These are phyloP conservation scores for Philotrypesis tridentata DNA, from an alignment of 1,140 invertebrate species.

Conservation along the genomic window DNA sequence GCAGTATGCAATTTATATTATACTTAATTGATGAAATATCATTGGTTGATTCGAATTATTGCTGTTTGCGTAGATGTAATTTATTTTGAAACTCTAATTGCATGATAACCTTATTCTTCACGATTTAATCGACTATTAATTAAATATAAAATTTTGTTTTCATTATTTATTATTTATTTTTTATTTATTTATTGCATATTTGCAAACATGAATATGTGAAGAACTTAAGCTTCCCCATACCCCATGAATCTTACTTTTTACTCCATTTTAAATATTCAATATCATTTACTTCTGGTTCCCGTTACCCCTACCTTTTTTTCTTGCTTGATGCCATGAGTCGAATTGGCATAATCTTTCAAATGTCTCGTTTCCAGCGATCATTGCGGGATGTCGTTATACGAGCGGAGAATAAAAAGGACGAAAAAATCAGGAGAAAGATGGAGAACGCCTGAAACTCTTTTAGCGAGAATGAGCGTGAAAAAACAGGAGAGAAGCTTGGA, in stretches of 20 bases:
- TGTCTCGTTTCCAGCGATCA: constrained; percentile 69
- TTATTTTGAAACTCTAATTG: no score
- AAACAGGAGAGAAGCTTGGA: constrained; percentile 17
- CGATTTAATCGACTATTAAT: no score
- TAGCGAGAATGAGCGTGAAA: constrained; percentile 38
- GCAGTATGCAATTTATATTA: no score
- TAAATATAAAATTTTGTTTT: no score
- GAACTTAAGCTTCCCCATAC: background rate
- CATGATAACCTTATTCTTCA: no score
- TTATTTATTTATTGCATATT: no score
- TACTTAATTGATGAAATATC: no score
- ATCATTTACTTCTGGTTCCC: background rate
- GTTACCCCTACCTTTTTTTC: background rate
- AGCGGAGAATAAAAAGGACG: constrained; percentile 50
- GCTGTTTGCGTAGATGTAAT: no score
- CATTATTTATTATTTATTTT: no score
- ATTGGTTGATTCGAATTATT: no score
- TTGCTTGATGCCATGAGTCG: constrained; percentile 24
- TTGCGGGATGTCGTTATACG: constrained; percentile 63
- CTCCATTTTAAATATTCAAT: constrained; percentile 25
- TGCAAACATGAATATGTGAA: no score
- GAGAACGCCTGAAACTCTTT: background rate
- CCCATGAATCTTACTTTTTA: background rate
- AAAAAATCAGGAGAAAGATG: constrained; percentile 39
- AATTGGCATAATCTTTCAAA: constrained; percentile 72